Evolutionary conservation across 2,113 vertebrate species (phyloP).

Genomic region (Misgurnus mizolepis): DNA sequence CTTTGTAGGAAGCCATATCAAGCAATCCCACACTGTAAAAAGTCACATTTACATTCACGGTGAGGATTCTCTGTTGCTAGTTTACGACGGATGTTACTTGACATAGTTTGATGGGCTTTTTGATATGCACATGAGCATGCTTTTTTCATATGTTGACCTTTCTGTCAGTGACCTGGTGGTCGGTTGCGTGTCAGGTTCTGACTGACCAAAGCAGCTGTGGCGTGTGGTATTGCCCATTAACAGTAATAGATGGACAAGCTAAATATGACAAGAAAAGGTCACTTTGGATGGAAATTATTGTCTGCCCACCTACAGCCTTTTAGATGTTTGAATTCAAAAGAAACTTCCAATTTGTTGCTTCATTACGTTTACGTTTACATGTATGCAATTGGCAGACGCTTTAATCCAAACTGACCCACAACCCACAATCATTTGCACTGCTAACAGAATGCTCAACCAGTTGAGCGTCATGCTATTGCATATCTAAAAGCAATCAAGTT

Average conservation of each 20-base stretch:
- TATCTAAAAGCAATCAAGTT: no score
- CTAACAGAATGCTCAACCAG: no score
- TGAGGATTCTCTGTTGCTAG: neutral
- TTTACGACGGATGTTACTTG: neutral
- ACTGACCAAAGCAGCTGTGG: slow-evolving; percentile 57
- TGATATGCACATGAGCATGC: neutral
- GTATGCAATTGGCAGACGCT: no score
- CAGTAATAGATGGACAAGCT: slow-evolving; percentile 49
- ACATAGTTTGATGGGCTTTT: neutral
- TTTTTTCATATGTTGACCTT: slow-evolving; percentile 26
- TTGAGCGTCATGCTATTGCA: no score
- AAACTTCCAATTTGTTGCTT: no score
- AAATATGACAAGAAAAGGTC: slow-evolving; percentile 59
- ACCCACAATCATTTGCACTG: no score
- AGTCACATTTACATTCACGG: neutral
- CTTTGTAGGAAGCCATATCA: neutral
- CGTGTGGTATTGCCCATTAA: neutral
- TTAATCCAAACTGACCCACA: no score
- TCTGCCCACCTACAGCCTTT: neutral
- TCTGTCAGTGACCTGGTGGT: slow-evolving; percentile 21
- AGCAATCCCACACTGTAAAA: neutral
- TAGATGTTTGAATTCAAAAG: neutral
- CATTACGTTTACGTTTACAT: no score
- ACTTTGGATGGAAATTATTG: slow-evolving; percentile 27
- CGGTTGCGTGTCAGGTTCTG: slow-evolving; percentile 24